phyloP scores from a whole-genome alignment of 2,888 invertebrate genomes.

The Caenorhabditis drosophilae region DNA sequence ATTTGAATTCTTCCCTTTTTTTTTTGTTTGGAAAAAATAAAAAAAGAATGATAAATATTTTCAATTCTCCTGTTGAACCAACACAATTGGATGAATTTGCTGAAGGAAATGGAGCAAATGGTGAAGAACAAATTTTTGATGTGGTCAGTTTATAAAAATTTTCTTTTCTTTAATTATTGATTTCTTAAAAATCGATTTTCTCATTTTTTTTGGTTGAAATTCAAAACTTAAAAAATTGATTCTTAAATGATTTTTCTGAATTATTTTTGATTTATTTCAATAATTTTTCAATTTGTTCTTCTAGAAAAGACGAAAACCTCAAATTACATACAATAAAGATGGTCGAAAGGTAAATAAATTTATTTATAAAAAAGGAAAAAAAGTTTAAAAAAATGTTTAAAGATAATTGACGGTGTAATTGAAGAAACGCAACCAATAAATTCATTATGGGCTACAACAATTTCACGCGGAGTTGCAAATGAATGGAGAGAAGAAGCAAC shows the following conservation, averaged over 20 bases:
- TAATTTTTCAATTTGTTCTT: slow-evolving; percentile 9
- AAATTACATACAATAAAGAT: slow-evolving; percentile 37
- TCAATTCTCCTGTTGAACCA: slow-evolving; percentile 48
- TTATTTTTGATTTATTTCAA: too few relatives aligned
- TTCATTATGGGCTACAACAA: slow-evolving; percentile 48
- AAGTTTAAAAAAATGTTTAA: too few relatives aligned
- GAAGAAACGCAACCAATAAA: slow-evolving; percentile 33
- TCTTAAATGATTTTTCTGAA: too few relatives aligned
- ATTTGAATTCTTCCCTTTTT: not conserved
- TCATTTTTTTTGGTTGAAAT: not conserved
- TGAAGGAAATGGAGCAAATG: slow-evolving; percentile 16
- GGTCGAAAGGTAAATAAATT: slow-evolving; percentile 34
- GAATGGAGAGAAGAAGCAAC: slow-evolving; percentile 46
- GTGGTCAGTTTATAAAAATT: slow-evolving; percentile 7
- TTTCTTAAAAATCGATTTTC: not conserved
- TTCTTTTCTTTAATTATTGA: not conserved
- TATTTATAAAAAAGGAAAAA: not conserved
- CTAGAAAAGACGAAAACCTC: slow-evolving; percentile 41
- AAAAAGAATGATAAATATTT: slow-evolving; percentile 44
- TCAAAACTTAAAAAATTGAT: not conserved
- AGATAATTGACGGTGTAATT: slow-evolving; percentile 36
- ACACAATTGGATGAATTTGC: slow-evolving; percentile 43
- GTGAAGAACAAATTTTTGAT: slow-evolving; percentile 19
- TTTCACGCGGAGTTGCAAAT: slow-evolving; percentile 45
- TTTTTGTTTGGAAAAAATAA: not conserved